Evolutionary conservation across 1,140 invertebrate species (phyloP).

Genomic region (Bombus ignitus): DNA sequence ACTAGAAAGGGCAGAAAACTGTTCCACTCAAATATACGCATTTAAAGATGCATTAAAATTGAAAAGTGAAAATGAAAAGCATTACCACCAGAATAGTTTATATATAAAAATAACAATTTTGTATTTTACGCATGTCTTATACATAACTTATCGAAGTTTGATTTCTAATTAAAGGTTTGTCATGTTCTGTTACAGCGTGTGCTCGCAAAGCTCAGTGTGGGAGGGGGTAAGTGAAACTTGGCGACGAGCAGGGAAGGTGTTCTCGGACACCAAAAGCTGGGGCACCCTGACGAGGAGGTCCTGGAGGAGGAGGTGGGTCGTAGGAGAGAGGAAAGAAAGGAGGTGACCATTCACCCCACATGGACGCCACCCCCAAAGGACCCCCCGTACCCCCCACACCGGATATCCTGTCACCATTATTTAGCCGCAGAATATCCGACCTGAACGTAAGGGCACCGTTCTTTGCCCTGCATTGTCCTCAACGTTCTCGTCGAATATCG

Average conservation of each 20-base stretch:
- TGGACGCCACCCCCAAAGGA: constrained; percentile 77
- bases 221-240: constrained; percentile 63
- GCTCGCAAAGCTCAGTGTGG: constrained; percentile 55
- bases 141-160: background rate
- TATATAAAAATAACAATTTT: too few species aligned
- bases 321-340: constrained; percentile 67
- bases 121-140: too few species aligned
- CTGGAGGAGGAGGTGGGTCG: constrained; percentile 68
- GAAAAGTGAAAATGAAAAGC: too few species aligned
- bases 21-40: too few species aligned
- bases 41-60: too few species aligned
- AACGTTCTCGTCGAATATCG: constrained; percentile 52
- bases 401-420: constrained; percentile 74
- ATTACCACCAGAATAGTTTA: too few species aligned
- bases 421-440: constrained; percentile 76
- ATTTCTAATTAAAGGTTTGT: background rate
- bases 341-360: constrained; percentile 78
- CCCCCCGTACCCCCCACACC: constrained; percentile 72
- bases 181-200: constrained; percentile 60
- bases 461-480: constrained; percentile 26
- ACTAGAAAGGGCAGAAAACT: too few species aligned
- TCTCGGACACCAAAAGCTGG: constrained; percentile 68
- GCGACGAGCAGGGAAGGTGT: constrained; percentile 56
- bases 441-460: constrained; percentile 58
- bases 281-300: constrained; percentile 68